These are phyloP conservation scores for Penaeus japonicus DNA, from an alignment of 1,140 invertebrate species.

Conservation along the genomic window DNA sequence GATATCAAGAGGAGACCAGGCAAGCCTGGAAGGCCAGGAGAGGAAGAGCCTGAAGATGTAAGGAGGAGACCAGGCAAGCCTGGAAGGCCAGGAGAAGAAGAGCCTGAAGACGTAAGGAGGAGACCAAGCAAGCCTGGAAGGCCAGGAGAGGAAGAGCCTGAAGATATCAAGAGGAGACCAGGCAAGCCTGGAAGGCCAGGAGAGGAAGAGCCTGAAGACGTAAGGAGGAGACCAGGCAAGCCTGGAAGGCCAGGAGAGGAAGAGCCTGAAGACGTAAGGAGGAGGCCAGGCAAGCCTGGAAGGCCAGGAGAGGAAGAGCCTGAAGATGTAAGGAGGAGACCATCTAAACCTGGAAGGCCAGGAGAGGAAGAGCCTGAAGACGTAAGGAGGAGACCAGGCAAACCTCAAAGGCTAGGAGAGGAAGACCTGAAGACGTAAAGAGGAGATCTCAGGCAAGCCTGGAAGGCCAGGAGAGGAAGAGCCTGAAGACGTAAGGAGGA, in stretches of 20 bases:
- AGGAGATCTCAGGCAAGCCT: slow-evolving; percentile 11
- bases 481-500: not conserved
- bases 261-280: not conserved
- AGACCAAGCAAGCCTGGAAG: slow-evolving; percentile 4
- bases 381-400: not conserved
- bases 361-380: not conserved
- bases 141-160: slow-evolving; percentile 24
- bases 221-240: not conserved
- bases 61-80: slow-evolving; percentile 29
- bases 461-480: not conserved
- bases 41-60: slow-evolving; percentile 3
- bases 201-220: not conserved
- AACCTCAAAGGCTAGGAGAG: not conserved
- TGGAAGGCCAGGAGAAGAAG: not conserved
- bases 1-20: slow-evolving; percentile 16
- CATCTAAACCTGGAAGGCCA: not conserved
- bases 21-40: not conserved
- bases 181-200: not conserved
- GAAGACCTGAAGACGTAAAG: not conserved
- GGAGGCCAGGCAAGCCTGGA: not conserved
- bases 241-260: not conserved
- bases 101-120: slow-evolving; percentile 28
- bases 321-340: not conserved
- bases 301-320: not conserved
- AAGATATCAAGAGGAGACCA: not conserved